Conservation (phyloP, 2,113 vertebrate genomes). For the Bufo gargarizans region DNA sequence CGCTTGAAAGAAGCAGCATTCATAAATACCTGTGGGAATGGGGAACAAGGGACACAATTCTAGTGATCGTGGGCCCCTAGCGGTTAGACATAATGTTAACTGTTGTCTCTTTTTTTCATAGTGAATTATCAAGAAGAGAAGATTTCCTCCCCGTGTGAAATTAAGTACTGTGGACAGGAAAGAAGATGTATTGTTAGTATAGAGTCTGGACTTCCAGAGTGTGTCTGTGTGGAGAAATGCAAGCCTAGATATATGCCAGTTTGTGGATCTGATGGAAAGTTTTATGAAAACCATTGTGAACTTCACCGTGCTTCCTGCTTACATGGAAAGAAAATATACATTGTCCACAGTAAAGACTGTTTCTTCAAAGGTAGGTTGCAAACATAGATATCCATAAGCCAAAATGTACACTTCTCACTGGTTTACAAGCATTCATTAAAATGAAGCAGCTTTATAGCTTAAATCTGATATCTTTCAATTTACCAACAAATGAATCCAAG, state of each 20-base stretch:
- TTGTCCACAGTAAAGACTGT: slow-evolving; percentile 88
- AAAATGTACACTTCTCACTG: background rate
- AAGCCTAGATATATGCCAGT: slow-evolving; percentile 85
- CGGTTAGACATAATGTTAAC: background rate
- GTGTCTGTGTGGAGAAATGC: slow-evolving; percentile 83
- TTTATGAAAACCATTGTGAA: slow-evolving; percentile 95
- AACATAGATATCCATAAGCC: background rate
- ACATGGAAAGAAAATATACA: slow-evolving; percentile 80
- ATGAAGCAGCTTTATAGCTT: too few relatives aligned
- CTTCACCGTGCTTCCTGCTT: slow-evolving; percentile 88
- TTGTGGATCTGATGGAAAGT: slow-evolving; percentile 89
- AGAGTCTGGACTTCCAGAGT: slow-evolving; percentile 76
- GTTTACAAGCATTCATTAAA: background rate
- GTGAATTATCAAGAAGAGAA: slow-evolving; percentile 67
- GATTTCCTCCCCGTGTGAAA: slow-evolving; percentile 69
- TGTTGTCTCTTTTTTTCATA: background rate
- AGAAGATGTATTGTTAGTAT: slow-evolving; percentile 78
- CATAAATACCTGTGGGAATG: too few relatives aligned
- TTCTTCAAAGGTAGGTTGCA: slow-evolving; percentile 90
- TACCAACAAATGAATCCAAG: background rate
- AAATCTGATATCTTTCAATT: background rate
- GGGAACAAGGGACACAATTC: too few relatives aligned
- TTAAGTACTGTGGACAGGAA: slow-evolving; percentile 80
- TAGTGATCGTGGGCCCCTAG: too few relatives aligned
- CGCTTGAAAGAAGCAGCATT: too few relatives aligned